A percentile compares a stretch with the other conserved stretches of the same genome.
phyloP scores from a whole-genome alignment of 2,113 vertebrate genomes.

The Hippocampus mohnikei region DNA sequence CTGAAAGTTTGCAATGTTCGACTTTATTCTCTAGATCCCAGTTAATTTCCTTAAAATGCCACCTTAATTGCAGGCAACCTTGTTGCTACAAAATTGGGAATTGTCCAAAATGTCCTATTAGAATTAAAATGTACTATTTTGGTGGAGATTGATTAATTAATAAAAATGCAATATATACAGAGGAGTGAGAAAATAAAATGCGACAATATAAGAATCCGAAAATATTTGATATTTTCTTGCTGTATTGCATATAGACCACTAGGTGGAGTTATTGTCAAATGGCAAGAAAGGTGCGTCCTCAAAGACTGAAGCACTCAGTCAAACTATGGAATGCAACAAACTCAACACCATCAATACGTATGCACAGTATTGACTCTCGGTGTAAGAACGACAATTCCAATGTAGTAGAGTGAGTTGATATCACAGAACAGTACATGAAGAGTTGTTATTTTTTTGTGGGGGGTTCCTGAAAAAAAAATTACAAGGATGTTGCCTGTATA shows the following conservation, averaged over 20 bases:
- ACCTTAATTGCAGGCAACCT: too few relatives aligned
- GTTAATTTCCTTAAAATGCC: too few relatives aligned
- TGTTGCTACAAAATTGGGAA: too few relatives aligned
- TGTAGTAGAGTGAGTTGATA: too few relatives aligned
- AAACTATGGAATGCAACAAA: not conserved
- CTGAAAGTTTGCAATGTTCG: not conserved
- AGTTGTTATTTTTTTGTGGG: not conserved
- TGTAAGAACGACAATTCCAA: too few relatives aligned
- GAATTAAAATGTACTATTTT: too few relatives aligned
- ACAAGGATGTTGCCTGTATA: not conserved
- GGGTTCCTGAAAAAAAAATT: not conserved
- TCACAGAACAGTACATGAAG: not conserved
- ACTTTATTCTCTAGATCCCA: not conserved
- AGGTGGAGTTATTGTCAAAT: constrained; percentile 36
- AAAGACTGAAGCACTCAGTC: not conserved
- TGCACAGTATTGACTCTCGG: not conserved
- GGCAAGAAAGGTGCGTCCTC: not conserved
- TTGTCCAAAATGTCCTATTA: too few relatives aligned
- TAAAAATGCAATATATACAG: not conserved
- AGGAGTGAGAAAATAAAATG: not conserved
- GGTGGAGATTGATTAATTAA: too few relatives aligned
- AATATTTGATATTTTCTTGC: not conserved
- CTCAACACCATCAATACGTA: not conserved
- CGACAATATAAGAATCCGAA: not conserved
- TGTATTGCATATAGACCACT: constrained; percentile 16